Evolutionary conservation across 2,113 vertebrate genomes (phyloP).

Genomic region (Gobius niger): DNA sequence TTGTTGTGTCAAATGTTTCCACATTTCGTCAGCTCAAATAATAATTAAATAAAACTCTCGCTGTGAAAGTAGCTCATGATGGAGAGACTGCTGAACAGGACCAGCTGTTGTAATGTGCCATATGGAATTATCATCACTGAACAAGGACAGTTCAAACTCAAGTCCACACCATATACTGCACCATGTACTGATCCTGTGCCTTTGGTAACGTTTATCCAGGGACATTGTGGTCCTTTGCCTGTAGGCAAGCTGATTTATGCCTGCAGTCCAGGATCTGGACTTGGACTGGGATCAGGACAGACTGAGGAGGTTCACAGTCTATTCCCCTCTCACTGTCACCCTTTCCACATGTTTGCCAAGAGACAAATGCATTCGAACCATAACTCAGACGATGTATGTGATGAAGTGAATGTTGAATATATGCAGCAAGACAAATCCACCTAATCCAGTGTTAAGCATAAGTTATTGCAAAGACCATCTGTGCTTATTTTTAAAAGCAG

Average conservation of each 20-base stretch:
- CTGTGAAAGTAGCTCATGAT: not conserved
- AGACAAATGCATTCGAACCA: conserved; percentile 15
- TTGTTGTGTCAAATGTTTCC: not conserved
- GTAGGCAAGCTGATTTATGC: not conserved
- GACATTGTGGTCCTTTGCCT: conserved; percentile 4
- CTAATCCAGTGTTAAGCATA: conserved; percentile 1
- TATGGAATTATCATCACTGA: conserved; percentile 21
- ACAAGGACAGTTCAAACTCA: conserved; percentile 5
- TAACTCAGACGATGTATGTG: conserved; percentile 10
- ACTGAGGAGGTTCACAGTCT: not conserved
- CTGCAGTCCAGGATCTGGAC: conserved; percentile 1
- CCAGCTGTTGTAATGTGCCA: not conserved
- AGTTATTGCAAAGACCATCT: conserved; percentile 1
- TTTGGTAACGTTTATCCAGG: not conserved
- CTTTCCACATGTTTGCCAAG: not conserved
- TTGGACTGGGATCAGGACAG: conserved; percentile 18
- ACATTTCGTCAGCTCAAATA: not conserved
- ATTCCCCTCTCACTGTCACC: not conserved
- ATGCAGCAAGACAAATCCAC: not conserved
- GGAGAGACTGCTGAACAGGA: conserved; percentile 13
- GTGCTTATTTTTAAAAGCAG: not conserved
- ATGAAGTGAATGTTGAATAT: conserved; percentile 4
- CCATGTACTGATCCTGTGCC: conserved; percentile 1
- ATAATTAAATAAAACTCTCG: not conserved
- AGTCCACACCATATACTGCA: conserved; percentile 3